Percentiles rank a stretch among this genome's conserved stretches.
phyloP scores from a whole-genome alignment of 2,113 vertebrate species.

The Erythrolamprus reginae region DNA sequence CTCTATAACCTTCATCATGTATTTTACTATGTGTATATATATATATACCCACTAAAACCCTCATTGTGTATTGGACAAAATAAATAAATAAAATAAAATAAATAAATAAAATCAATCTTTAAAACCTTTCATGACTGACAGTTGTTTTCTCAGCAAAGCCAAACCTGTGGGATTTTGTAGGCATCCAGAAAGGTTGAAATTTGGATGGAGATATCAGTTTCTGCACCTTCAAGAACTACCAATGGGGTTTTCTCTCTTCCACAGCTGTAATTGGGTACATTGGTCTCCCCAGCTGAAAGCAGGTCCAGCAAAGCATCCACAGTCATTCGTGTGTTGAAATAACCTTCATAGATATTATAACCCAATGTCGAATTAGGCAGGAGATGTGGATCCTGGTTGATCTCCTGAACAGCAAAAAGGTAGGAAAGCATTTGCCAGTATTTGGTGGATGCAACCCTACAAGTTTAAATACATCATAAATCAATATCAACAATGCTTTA shows the following conservation, averaged over 20 bases:
- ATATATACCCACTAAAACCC: no score
- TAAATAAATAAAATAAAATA: no score
- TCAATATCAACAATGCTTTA: neutral
- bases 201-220: neutral
- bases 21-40: no score
- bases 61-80: no score
- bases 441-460: neutral
- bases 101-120: no score
- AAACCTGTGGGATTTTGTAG: neutral
- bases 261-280: neutral
- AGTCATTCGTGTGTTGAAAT: neutral
- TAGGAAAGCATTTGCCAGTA: neutral
- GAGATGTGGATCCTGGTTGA: neutral
- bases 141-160: neutral
- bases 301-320: neutral
- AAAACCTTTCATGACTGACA: neutral
- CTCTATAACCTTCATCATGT: no score
- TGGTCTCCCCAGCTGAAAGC: neutral
- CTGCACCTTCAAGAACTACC: neutral
- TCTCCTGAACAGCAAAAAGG: neutral
- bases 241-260: neutral
- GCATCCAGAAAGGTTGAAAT: neutral
- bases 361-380: neutral
- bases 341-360: neutral
- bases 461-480: neutral